Evolutionary conservation across 2,113 vertebrate species (phyloP).

Genomic region (Colinus virginianus): DNA sequence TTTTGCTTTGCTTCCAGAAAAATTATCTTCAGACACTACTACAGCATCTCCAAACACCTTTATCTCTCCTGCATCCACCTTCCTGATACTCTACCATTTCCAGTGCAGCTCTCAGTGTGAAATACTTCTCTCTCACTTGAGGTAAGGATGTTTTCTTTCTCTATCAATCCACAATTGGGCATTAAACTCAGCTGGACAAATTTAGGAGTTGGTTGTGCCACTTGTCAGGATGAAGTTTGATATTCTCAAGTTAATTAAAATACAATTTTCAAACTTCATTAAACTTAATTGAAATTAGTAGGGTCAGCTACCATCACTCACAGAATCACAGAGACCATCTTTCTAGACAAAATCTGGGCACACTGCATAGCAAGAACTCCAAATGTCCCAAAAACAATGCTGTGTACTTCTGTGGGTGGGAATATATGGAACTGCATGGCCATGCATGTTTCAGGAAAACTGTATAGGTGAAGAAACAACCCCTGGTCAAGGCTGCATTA

Average conservation of each 20-base stretch:
- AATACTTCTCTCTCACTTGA: background rate
- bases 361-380: background rate
- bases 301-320: background rate
- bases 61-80: background rate
- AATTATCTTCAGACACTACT: background rate
- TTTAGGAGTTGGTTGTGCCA: background rate
- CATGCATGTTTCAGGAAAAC: background rate
- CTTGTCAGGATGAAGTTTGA: background rate
- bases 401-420: background rate
- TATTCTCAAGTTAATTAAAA: background rate
- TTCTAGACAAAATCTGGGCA: background rate
- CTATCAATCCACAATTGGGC: background rate
- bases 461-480: background rate
- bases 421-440: background rate
- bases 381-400: background rate
- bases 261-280: background rate
- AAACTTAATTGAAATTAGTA: background rate
- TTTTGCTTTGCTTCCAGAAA: background rate
- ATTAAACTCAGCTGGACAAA: background rate
- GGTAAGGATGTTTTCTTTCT: background rate
- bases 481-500: background rate
- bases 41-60: background rate
- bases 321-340: background rate
- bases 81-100: background rate
- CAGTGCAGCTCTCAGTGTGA: background rate